Evolutionary conservation across 2,113 vertebrate species (phyloP).

Genomic region (Ranitomeya variabilis): DNA sequence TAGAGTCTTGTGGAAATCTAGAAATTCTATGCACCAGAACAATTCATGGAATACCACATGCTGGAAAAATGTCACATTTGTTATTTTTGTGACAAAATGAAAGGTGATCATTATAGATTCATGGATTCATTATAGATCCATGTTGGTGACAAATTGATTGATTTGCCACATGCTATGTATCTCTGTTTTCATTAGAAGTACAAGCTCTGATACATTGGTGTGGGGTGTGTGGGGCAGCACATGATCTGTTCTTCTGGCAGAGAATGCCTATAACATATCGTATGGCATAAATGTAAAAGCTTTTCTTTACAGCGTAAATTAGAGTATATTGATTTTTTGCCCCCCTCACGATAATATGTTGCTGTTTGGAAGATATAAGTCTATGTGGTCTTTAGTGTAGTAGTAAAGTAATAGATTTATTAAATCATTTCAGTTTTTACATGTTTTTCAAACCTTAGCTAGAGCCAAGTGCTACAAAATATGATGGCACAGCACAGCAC

Average conservation of each 20-base stretch:
- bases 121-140: constrained; percentile 29
- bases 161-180: constrained; percentile 21
- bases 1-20: background rate
- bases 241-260: background rate
- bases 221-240: background rate
- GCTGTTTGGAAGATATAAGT: background rate
- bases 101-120: constrained; percentile 18
- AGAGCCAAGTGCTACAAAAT: too few species aligned
- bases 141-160: constrained; percentile 23
- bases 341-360: background rate
- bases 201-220: background rate
- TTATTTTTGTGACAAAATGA: constrained; percentile 26
- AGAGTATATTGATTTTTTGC: background rate
- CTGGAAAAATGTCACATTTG: constrained; percentile 3
- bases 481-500: background rate
- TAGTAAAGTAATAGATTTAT: background rate
- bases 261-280: background rate
- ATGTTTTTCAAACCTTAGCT: background rate
- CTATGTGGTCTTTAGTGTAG: background rate
- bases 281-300: background rate
- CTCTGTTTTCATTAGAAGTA: constrained; percentile 4
- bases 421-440: background rate
- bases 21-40: background rate
- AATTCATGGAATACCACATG: background rate
- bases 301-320: background rate